A percentile compares a stretch with the other conserved stretches of the same genome.
phyloP scores from a whole-genome alignment of 2,888 invertebrate species.

The Caenorhabditis imperialis region DNA sequence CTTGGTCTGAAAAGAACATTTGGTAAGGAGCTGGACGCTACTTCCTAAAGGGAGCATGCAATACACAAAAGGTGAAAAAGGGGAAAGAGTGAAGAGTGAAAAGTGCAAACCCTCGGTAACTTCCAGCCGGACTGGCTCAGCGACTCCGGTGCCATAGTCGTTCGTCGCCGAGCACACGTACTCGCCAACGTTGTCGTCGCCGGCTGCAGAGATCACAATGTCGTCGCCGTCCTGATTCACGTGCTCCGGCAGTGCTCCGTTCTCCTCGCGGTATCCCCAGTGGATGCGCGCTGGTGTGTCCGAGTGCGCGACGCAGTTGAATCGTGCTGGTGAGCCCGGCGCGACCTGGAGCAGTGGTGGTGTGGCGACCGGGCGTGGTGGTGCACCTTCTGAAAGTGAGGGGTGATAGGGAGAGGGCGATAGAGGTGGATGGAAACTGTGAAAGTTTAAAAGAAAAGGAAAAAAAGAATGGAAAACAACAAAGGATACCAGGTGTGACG shows the following conservation, averaged over 20 bases:
- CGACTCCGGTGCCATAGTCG: constrained; percentile 69
- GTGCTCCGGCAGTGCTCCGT: constrained; percentile 69
- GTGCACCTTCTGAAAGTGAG: constrained; percentile 65
- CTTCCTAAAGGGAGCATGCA: no score
- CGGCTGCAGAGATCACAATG: constrained; percentile 68
- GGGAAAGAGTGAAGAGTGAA: constrained; percentile 2
- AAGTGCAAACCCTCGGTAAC: constrained; percentile 71
- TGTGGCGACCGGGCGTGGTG: constrained; percentile 74
- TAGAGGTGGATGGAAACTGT: neutral
- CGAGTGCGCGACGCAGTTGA: constrained; percentile 75
- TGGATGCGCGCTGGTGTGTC: constrained; percentile 70
- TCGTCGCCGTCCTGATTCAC: constrained; percentile 71
- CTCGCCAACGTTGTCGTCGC: constrained; percentile 68
- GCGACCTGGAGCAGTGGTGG: constrained; percentile 70
- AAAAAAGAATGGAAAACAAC: constrained; percentile 1
- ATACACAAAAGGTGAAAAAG: constrained; percentile 56
- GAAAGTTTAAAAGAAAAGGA: constrained; percentile 3
- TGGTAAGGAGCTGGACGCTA: no score
- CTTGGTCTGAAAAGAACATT: constrained; percentile 70
- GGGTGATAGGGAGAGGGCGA: constrained; percentile 6
- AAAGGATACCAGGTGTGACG: constrained; percentile 58
- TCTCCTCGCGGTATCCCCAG: constrained; percentile 66
- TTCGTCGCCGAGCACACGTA: constrained; percentile 76
- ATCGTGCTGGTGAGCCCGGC: constrained; percentile 72
- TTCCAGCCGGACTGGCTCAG: constrained; percentile 71